phyloP scores from a whole-genome alignment of 2,888 invertebrate genomes.

The Colletes collaris region DNA sequence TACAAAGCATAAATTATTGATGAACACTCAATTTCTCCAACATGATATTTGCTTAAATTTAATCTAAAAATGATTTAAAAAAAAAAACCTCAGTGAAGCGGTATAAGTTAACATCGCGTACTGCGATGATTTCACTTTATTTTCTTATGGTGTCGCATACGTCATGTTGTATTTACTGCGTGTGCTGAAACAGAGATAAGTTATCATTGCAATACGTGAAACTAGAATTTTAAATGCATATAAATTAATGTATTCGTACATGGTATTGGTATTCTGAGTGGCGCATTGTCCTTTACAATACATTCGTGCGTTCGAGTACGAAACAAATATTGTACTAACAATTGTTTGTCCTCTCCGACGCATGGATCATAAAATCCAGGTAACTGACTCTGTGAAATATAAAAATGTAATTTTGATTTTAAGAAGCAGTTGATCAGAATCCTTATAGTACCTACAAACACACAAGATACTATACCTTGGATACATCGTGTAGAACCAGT shows the following conservation, averaged over 20 bases:
- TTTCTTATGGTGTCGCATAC: slow-evolving; percentile 59
- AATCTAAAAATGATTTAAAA: slow-evolving; percentile 58
- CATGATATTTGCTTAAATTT: slow-evolving; percentile 51
- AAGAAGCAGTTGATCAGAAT: no score
- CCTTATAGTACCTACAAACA: no score
- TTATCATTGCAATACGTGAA: not conserved
- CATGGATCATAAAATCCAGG: slow-evolving; percentile 99
- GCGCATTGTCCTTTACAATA: slow-evolving; percentile 91
- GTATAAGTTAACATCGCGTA: slow-evolving; percentile 44
- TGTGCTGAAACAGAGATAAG: slow-evolving; percentile 77
- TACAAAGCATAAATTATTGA: slow-evolving; percentile 63
- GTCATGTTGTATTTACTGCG: slow-evolving; percentile 83
- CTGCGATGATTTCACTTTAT: slow-evolving; percentile 49
- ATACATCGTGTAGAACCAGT: slow-evolving; percentile 91
- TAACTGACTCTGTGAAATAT: slow-evolving; percentile 89
- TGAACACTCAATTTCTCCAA: slow-evolving; percentile 60
- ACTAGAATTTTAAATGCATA: not conserved
- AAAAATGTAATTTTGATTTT: not conserved
- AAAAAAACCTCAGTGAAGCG: slow-evolving; percentile 46
- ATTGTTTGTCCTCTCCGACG: slow-evolving; percentile 94
- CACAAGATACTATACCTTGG: slow-evolving; percentile 87
- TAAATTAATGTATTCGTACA: slow-evolving; percentile 83
- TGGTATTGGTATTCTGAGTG: slow-evolving; percentile 90
- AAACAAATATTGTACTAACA: slow-evolving; percentile 94
- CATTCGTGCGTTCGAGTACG: slow-evolving; percentile 91